Conservation (phyloP, 2,113 vertebrate genomes). For the Hippocampus comes region DNA sequence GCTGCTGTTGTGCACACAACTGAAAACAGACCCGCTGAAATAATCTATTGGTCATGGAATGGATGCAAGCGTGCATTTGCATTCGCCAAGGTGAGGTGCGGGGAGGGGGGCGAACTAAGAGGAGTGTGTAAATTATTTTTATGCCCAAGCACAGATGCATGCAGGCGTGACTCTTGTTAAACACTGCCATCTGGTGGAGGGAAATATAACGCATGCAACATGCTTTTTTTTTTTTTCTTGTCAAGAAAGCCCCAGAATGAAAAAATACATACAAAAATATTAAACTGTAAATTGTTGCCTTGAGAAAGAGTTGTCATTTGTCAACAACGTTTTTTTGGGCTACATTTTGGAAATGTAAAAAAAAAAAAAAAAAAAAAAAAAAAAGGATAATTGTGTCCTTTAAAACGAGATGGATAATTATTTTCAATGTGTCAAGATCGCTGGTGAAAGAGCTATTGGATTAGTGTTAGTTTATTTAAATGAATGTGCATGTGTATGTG, state of each 20-base stretch:
- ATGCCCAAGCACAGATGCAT: slow-evolving; percentile 15
- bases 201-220: background rate
- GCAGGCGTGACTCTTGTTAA: slow-evolving; percentile 11
- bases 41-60: slow-evolving; percentile 49
- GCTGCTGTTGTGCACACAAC: slow-evolving; percentile 26
- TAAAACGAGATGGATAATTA: no score
- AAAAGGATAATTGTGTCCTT: no score
- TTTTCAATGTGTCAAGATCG: no score
- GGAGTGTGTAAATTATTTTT: slow-evolving; percentile 31
- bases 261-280: background rate
- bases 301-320: no score
- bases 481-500: no score
- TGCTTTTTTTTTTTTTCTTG: background rate
- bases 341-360: no score
- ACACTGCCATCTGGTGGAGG: slow-evolving; percentile 57
- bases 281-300: no score
- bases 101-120: slow-evolving; percentile 3
- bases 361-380: no score
- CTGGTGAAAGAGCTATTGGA: no score
- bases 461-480: no score
- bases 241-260: background rate
- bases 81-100: slow-evolving; percentile 34
- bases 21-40: slow-evolving; percentile 32
- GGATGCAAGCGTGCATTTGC: slow-evolving; percentile 54
- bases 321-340: no score